Base-by-base conservation (phyloP, 2,113 vertebrate species). In the Notothenia coriiceps region DNA sequence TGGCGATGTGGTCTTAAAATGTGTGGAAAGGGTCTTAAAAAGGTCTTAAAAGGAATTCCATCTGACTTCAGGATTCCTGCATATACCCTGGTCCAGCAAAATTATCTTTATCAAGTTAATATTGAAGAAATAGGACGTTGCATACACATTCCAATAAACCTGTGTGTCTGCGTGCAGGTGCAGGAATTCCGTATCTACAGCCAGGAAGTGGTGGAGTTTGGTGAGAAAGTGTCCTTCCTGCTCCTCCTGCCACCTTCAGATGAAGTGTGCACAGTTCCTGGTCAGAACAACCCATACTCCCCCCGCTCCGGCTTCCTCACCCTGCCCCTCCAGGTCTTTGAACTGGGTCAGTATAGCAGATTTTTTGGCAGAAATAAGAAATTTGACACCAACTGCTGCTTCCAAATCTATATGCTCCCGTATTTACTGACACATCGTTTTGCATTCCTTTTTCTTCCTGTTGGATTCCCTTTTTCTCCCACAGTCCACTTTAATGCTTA, bases 121-220 rank as follows among this genome's bases (percentile, higher is more conserved):
- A 18, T 43, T 69, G 13, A 12, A 29, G 4, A 35, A 12, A 22
- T 46, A 44, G 2, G 46, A 10, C 33, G 50, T 1, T 62, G 10
- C 8, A 25, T 12, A 11, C 4, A 29, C 43, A 25, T 51, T 14
- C 13, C 52, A 40, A 7, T 15, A 35, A 17, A 61, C 2, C n/a
- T 4, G 1, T 79, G 50, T 67, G 5, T 91, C 25, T 4, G 50
- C 64, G 4, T 91, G 33, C 77, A 98, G 97, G 96, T 94, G 10
- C 96, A 96, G 86, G 95, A 97, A 57, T 97, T 98, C 88, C 96
- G 97, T n/a, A 91, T 98, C 76, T 98, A 98, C 90, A 95, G 95
- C 79, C 96, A 97, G 65, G 97, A 98, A 82, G 97, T 98, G 83
- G 89, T 98, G 80, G 97, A 98, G 70, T 97, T 97, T 22, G 96